Evolutionary conservation across 2,888 invertebrate genomes (phyloP), one percentile per base, ranked within the genome.

Genomic region (Campaea margaritaria): DNA sequence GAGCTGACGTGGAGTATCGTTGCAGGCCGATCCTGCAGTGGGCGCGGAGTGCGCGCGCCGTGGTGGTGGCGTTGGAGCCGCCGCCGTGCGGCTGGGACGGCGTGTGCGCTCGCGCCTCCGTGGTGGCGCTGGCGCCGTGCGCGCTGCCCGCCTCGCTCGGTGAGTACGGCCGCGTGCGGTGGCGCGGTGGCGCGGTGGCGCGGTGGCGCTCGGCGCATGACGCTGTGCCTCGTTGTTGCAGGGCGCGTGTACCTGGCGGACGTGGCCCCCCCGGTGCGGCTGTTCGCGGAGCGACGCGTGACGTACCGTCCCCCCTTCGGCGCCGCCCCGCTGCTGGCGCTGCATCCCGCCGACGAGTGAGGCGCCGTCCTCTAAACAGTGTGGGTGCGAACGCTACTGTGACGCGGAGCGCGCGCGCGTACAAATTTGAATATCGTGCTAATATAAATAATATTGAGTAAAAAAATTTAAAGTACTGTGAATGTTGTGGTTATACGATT

Each of bases 251-350:
- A 97, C 92, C 93, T 98, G 68, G 97, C 96, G 83, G 96, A 97
- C 92, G 93, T 97, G 77, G 96, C 96, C 70, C 94, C 97, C 78
- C 97, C 98, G 28, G 92, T 94, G 69, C 62, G 56, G 7, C 93
- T 97, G 74, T 97, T 96, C 90, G 90, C 93, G 52, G 95, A 96
- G 74, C 94, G 95, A 70, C 95, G 95, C 56, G 95, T 98, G 64
- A 93, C 93, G 67, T 98, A 97, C 91, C 94, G 95, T 76, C 96
- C 97, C 68, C 98, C 98, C 8, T 98, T 97, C 82, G 90, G 88
- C 70, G 90, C 90, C 57, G 56, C 70, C 56, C 65, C 86, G 58
- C 87, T 90, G 67, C 87, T 92, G 60, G 73, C 90, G 76, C 84
- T 92, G 74, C 87, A 91, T 75, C 78, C 77, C 46, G 74, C 76